A percentile compares a stretch with the other conserved stretches of the same genome.
These are phyloP conservation scores for Falco cherrug DNA, from an alignment of 2,797 vertebrate genomes.

Conservation along the genomic window DNA sequence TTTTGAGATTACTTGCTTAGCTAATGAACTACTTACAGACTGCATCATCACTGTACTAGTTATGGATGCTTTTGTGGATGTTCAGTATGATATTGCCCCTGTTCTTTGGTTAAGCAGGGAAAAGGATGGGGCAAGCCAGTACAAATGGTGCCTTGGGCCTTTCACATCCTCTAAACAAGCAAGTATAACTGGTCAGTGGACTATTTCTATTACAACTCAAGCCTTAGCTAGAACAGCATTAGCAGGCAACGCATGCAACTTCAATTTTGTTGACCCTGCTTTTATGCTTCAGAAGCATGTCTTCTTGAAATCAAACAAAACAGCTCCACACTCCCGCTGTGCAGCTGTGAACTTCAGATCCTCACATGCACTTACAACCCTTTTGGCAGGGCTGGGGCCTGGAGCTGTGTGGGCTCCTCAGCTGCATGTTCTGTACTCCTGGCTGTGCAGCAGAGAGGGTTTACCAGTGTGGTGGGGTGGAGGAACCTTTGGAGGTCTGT, in stretches of 20 bases:
- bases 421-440: not conserved
- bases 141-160: not conserved
- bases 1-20: not conserved
- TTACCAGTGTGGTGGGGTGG: not conserved
- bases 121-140: not conserved
- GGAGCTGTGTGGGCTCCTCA: not conserved
- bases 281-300: not conserved
- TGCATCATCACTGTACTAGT: not conserved
- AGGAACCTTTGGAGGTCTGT: not conserved
- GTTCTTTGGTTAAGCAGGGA: not conserved
- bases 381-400: not conserved
- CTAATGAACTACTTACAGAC: not conserved
- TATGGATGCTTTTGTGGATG: not conserved
- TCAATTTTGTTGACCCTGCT: not conserved
- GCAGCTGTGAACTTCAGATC: not conserved
- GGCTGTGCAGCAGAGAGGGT: not conserved
- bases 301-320: not conserved
- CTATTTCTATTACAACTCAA: not conserved
- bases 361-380: not conserved
- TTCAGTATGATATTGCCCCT: not conserved
- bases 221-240: not conserved
- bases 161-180: not conserved
- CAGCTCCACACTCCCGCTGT: rapidly evolving
- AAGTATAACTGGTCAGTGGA: not conserved
- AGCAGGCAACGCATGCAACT: not conserved